Evolutionary conservation across 2,797 vertebrate species (phyloP).

Genomic region (Pseudochaenichthys georgianus): DNA sequence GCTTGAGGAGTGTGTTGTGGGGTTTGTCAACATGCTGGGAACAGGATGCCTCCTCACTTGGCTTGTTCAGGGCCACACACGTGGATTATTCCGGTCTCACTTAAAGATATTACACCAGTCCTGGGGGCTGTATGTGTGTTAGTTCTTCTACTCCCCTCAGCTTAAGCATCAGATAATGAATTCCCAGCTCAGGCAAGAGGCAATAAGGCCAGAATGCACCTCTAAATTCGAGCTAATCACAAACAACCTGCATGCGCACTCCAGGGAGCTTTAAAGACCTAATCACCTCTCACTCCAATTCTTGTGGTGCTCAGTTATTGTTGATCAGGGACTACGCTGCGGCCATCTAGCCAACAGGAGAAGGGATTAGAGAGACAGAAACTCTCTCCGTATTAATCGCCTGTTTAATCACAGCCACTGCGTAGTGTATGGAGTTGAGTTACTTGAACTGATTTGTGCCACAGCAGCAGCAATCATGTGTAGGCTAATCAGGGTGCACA

Average conservation of each 20-base stretch:
- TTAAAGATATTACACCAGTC: slow-evolving; percentile 58
- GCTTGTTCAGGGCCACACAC: slow-evolving; percentile 32
- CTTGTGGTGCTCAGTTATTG: slow-evolving; percentile 70
- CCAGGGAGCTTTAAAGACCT: slow-evolving; percentile 76
- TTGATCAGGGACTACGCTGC: slow-evolving; percentile 71
- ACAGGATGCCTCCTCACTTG: slow-evolving; percentile 40
- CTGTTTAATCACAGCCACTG: slow-evolving; percentile 81
- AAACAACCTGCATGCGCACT: slow-evolving; percentile 74
- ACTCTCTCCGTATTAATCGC: slow-evolving; percentile 72
- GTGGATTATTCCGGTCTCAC: slow-evolving; percentile 48
- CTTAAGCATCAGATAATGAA: slow-evolving; percentile 71
- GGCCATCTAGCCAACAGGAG: slow-evolving; percentile 70
- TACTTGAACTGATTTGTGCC: slow-evolving; percentile 82
- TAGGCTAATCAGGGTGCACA: slow-evolving; percentile 79
- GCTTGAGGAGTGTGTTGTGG: slow-evolving; percentile 68
- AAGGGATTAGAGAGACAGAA: slow-evolving; percentile 77
- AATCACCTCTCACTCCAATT: slow-evolving; percentile 79
- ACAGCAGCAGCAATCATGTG: slow-evolving; percentile 76
- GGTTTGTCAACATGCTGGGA: slow-evolving; percentile 59
- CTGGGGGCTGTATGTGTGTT: slow-evolving; percentile 26
- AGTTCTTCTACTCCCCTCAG: slow-evolving; percentile 4
- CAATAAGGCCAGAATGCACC: slow-evolving; percentile 71
- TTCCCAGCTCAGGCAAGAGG: slow-evolving; percentile 58
- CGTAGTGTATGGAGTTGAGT: slow-evolving; percentile 74
- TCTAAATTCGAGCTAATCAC: slow-evolving; percentile 77